A percentile compares a stretch with the other conserved stretches of the same genome.
Conservation (phyloP, 92 coral and sea anemone genomes). For the Porites rus region DNA sequence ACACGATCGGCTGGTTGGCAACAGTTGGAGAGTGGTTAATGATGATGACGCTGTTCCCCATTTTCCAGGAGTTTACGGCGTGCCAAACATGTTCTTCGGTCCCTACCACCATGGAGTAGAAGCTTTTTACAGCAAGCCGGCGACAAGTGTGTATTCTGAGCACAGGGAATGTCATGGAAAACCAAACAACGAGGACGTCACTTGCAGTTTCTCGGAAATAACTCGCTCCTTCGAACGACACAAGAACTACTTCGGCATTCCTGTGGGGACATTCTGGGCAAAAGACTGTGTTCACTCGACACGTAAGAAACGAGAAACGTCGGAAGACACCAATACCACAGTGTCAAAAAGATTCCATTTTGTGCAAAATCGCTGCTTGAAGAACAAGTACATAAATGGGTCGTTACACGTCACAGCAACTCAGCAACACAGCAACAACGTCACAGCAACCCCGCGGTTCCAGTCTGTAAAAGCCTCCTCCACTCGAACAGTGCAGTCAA, state of each 20-base stretch:
- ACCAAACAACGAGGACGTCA: slow-evolving; percentile 33
- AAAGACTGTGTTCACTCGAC: neutral
- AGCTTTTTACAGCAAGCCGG: slow-evolving; percentile 34
- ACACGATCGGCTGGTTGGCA: slow-evolving; percentile 51
- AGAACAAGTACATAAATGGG: neutral
- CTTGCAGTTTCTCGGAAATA: slow-evolving; percentile 29
- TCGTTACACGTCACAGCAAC: neutral
- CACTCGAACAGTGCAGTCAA: too few species aligned
- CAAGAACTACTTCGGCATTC: slow-evolving; percentile 24
- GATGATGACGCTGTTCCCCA: slow-evolving; percentile 53
- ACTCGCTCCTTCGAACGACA: slow-evolving; percentile 5
- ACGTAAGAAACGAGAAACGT: slow-evolving; percentile 20
- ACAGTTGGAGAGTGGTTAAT: slow-evolving; percentile 65
- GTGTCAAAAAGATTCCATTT: neutral
- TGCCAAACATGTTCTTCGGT: neutral
- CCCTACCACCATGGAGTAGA: slow-evolving; percentile 60
- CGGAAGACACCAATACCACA: neutral
- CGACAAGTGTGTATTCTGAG: slow-evolving; percentile 13
- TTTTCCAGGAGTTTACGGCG: slow-evolving; percentile 20
- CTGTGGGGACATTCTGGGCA: slow-evolving; percentile 34
- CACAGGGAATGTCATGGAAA: slow-evolving; percentile 53
- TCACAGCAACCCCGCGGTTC: neutral
- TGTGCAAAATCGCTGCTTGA: neutral
- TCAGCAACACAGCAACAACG: too few species aligned
- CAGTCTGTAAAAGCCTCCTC: too few species aligned